These are phyloP conservation scores for Drosophila peninsularis DNA, from an alignment of 2,888 invertebrate genomes.

Conservation along the genomic window DNA sequence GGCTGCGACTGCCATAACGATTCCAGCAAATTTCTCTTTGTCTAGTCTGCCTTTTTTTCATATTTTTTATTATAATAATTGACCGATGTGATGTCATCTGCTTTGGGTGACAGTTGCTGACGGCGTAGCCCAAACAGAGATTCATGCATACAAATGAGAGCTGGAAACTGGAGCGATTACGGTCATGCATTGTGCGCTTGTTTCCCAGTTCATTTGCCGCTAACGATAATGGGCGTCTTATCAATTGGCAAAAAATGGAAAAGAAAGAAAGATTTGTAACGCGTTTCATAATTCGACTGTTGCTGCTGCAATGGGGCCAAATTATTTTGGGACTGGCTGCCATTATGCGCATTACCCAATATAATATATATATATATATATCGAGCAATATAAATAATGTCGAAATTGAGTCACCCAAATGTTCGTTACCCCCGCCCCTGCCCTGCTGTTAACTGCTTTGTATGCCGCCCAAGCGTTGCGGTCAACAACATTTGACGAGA, in stretches of 20 bases:
- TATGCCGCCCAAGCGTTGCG: conserved; percentile 49
- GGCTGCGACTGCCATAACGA: conserved; percentile 16
- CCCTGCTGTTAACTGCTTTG: conserved; percentile 31
- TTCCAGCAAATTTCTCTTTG: conserved; percentile 35
- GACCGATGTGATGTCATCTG: conserved; percentile 57
- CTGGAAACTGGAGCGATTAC: conserved; percentile 40
- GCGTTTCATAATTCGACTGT: conserved; percentile 61
- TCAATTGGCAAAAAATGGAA: conserved; percentile 33
- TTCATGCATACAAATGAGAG: conserved; percentile 47
- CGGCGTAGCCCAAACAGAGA: conserved; percentile 29
- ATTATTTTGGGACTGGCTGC: conserved; percentile 17
- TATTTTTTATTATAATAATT: conserved; percentile 13
- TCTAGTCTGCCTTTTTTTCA: conserved; percentile 18
- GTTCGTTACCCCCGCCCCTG: conserved; percentile 9
- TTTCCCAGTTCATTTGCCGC: conserved; percentile 40
- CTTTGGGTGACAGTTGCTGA: conserved; percentile 38
- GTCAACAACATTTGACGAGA: conserved; percentile 64
- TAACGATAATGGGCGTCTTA: conserved; percentile 35
- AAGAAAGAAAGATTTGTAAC: conserved; percentile 61
- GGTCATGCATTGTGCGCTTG: conserved; percentile 14
- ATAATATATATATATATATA: conserved; percentile 11
- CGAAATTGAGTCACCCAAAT: conserved; percentile 56
- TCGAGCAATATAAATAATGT: conserved; percentile 49
- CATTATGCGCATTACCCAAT: conserved; percentile 51
- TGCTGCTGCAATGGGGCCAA: conserved; percentile 35